Base-by-base conservation (phyloP, 1,140 invertebrate genomes). In the Drosophila tristis region DNA sequence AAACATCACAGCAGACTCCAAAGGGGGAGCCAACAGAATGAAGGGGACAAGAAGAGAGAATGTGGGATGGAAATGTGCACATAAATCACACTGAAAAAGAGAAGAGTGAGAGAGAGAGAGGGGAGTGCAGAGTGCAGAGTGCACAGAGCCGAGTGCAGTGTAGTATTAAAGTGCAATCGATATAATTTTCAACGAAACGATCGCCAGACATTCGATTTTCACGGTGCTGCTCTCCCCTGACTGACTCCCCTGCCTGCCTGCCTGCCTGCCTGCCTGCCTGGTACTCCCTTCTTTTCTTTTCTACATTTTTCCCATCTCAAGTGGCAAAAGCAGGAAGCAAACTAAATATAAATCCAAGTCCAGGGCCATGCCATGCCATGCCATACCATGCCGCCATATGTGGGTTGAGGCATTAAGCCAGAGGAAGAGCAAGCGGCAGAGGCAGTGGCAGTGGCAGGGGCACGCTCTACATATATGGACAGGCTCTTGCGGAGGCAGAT, bases 271-370 rank as follows among this genome's bases (percentile, higher is more conserved):
- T 16, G 50, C 7, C 29, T 29, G 43, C 53, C 42, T 51, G n/a
- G n/a, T 23, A 61, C 58, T 47, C 26, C 29, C 73, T 53, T 29
- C 53, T 26, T 39, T 31, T n/a, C 31, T 44, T 47, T 39, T 43
- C 53, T 25, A 23, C 65, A 55, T 57, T 49, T 57, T 59, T 54
- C 47, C 50, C 49, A 29, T 60, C 53, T 74, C 65, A 70, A 84
- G 80, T 72, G 71, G 57, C 68, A 78, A 58, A 81, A 87, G 82
- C 81, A 86, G 81, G 81, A 87, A 86, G 82, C 82, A 60, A 72
- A 81, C 81, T 87, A 86, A 86, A 86, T 86, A 86, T 86, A 87
- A 81, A 86, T 78, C 48, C 50, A 74, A 86, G 71, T 70, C 68
- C 71, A 56, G 80, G 79, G 35, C 35, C 35, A 39, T 39, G 26